phyloP scores from a whole-genome alignment of 1,140 invertebrate genomes.

The Microplitis demolitor region DNA sequence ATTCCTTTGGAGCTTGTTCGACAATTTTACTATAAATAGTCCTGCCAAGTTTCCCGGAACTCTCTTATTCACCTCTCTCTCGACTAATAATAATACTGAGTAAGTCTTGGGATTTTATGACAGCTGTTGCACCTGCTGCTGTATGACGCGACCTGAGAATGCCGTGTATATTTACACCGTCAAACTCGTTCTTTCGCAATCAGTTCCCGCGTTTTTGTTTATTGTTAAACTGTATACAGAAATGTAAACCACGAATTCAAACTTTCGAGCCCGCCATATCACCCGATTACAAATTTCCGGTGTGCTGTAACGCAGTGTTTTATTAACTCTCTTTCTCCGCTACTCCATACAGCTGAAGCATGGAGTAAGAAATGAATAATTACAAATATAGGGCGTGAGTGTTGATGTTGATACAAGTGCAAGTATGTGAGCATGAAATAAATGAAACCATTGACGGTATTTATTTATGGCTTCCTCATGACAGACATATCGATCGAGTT shows the following conservation, averaged over 20 bases:
- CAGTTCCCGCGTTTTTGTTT: background rate
- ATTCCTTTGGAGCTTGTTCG: no score
- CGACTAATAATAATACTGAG: no score
- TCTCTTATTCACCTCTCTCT: no score
- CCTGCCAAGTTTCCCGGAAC: no score
- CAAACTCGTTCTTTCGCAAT: background rate
- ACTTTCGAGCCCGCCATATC: background rate
- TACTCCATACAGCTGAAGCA: background rate
- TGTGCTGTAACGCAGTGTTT: background rate
- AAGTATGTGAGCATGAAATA: no score
- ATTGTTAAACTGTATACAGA: background rate
- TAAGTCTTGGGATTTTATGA: slow-evolving; percentile 27
- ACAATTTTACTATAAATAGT: no score
- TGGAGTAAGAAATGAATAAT: background rate
- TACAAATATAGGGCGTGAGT: no score
- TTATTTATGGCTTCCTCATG: slow-evolving; percentile 3
- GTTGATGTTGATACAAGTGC: no score
- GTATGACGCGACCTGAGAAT: slow-evolving; percentile 30
- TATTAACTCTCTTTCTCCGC: background rate
- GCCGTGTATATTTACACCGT: slow-evolving; percentile 13
- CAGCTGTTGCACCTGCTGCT: slow-evolving; percentile 28
- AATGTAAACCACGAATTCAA: background rate
- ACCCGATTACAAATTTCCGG: background rate
- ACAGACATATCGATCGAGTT: slow-evolving; percentile 7
- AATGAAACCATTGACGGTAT: background rate